phyloP scores from a whole-genome alignment of 2,888 invertebrate genomes.

The Oeneis ivallda region DNA sequence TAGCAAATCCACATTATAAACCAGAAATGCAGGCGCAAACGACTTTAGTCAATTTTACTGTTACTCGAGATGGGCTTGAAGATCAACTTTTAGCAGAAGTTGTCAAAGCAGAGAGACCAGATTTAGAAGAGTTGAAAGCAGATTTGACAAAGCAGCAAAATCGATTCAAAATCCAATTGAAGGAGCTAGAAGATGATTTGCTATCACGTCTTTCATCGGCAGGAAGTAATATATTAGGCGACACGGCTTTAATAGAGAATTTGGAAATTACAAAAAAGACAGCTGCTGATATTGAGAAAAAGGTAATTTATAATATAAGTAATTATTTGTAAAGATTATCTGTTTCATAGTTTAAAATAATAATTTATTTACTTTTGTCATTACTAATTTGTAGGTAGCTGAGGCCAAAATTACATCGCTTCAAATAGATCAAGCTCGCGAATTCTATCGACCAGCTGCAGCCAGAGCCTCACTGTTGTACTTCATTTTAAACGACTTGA shows the following conservation, averaged over 20 bases:
- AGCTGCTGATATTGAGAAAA: slow-evolving; percentile 96
- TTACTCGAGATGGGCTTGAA: slow-evolving; percentile 96
- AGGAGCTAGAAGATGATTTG: slow-evolving; percentile 95
- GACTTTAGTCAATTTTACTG: slow-evolving; percentile 97
- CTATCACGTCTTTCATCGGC: slow-evolving; percentile 94
- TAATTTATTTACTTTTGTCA: slow-evolving; percentile 8
- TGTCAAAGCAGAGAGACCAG: slow-evolving; percentile 97
- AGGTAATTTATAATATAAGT: slow-evolving; percentile 74
- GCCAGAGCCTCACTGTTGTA: slow-evolving; percentile 96
- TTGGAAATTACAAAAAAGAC: slow-evolving; percentile 97
- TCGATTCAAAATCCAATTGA: slow-evolving; percentile 97
- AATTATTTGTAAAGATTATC: background rate
- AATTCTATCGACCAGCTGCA: slow-evolving; percentile 93
- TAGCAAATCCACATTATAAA: slow-evolving; percentile 98
- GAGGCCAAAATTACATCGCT: slow-evolving; percentile 96
- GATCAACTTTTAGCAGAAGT: slow-evolving; percentile 98
- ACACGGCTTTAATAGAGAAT: slow-evolving; percentile 97
- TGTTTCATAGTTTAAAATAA: background rate
- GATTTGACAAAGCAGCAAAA: slow-evolving; percentile 98
- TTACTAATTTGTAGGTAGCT: slow-evolving; percentile 76
- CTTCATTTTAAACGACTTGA: slow-evolving; percentile 96
- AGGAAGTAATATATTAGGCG: slow-evolving; percentile 95
- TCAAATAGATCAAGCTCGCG: slow-evolving; percentile 96
- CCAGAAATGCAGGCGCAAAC: slow-evolving; percentile 99
- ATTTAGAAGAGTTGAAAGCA: slow-evolving; percentile 96